Conservation (phyloP, 2,113 vertebrate species). For the Carassius carassius region DNA sequence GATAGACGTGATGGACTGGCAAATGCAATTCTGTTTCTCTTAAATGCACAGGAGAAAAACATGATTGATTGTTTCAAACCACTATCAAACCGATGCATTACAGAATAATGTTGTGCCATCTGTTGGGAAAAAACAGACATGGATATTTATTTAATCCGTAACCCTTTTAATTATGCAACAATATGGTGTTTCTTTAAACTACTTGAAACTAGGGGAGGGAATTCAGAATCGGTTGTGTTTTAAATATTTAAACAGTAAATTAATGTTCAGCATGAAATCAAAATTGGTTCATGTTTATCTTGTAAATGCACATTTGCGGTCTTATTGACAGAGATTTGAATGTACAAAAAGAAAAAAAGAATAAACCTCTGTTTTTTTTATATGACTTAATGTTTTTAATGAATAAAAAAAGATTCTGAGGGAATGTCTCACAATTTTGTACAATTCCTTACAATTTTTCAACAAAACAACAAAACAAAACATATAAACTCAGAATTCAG, state of each 20-base stretch:
- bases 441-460: no score
- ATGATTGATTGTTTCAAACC: conserved; percentile 67
- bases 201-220: neutral
- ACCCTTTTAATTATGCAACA: conserved; percentile 8
- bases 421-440: no score
- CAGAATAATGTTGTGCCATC: conserved; percentile 63
- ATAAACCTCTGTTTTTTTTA: neutral
- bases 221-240: neutral
- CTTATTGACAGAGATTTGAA: neutral
- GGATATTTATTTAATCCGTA: conserved; percentile 36
- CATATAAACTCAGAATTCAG: no score
- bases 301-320: neutral
- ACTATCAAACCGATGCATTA: conserved; percentile 56
- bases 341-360: neutral
- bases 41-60: conserved; percentile 68
- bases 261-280: neutral
- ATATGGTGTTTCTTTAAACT: neutral
- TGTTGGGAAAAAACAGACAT: conserved; percentile 56
- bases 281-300: neutral
- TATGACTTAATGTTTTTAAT: neutral
- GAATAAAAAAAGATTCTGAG: no score
- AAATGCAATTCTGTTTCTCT: conserved; percentile 58
- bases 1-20: conserved; percentile 20
- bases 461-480: no score
- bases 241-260: neutral